These are phyloP conservation scores for Lycocerus yunnanus DNA, from an alignment of 2,888 invertebrate species.

Conservation along the genomic window DNA sequence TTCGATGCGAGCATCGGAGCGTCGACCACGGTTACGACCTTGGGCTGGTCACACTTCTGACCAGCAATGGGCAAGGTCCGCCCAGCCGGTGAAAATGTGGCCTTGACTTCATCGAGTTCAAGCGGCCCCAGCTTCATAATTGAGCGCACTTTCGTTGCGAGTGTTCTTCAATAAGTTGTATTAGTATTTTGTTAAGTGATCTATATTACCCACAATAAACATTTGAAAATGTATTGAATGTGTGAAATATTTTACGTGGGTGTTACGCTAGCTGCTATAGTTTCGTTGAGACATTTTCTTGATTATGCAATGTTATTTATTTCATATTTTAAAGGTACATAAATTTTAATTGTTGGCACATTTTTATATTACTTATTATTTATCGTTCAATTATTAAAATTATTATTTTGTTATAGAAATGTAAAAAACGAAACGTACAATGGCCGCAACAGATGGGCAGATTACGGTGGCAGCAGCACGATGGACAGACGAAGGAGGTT, in stretches of 20 bases:
- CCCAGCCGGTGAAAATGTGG: conserved; percentile 52
- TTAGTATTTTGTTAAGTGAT: background rate
- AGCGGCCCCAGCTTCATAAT: conserved; percentile 44
- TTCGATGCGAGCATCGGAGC: conserved; percentile 38
- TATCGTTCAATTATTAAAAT: background rate
- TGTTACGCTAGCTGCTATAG: background rate
- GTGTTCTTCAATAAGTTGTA: conserved; percentile 33
- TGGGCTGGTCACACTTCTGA: conserved; percentile 55
- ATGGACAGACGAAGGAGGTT: conserved; percentile 74
- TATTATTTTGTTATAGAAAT: conserved; percentile 60
- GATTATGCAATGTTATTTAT: conserved; percentile 22
- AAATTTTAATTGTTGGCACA: background rate
- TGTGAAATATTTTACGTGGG: background rate
- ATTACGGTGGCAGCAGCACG: conserved; percentile 85
- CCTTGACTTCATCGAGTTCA: conserved; percentile 51
- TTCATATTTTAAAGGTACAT: conserved; percentile 20
- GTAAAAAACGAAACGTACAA: conserved; percentile 55
- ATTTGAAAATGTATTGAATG: background rate
- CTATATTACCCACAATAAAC: background rate
- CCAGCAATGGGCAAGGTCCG: conserved; percentile 53
- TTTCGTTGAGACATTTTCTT: background rate
- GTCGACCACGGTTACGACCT: conserved; percentile 47
- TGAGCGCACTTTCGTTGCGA: conserved; percentile 49
- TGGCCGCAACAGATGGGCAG: conserved; percentile 91
- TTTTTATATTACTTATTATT: background rate